Evolutionary conservation across 2,888 invertebrate species (phyloP).

Genomic region (Oscheius sp.): DNA sequence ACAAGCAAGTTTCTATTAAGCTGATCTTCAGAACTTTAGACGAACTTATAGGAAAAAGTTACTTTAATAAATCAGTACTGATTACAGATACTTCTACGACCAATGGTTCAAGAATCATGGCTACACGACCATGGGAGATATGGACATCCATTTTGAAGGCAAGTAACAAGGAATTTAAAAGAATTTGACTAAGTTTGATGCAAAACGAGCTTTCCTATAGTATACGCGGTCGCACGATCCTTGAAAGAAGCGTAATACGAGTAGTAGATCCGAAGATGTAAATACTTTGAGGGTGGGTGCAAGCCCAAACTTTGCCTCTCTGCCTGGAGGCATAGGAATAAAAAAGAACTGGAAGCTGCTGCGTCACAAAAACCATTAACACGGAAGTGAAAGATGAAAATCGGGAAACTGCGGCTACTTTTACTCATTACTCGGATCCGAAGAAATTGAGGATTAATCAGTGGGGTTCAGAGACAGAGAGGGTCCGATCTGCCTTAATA

Average conservation of each 20-base stretch:
- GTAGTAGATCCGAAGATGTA: neutral
- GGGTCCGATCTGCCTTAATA: conserved; percentile 33
- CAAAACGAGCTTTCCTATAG: neutral
- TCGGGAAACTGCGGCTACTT: neutral
- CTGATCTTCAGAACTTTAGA: too few relatives aligned
- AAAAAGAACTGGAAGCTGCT: neutral
- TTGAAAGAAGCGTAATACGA: neutral
- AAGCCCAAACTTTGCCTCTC: neutral
- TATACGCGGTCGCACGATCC: neutral
- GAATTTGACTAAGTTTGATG: too few relatives aligned
- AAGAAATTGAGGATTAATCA: conserved; percentile 6
- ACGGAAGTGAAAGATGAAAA: neutral
- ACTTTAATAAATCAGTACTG: too few relatives aligned
- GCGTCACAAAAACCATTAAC: neutral
- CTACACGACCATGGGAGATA: conserved; percentile 62
- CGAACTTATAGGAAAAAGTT: too few relatives aligned
- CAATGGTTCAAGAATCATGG: conserved; percentile 63
- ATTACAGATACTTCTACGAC: conserved; percentile 52
- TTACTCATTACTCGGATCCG: neutral
- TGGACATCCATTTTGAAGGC: conserved; percentile 71
- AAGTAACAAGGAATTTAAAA: conserved; percentile 9
- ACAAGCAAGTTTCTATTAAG: too few relatives aligned
- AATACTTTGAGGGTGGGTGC: neutral
- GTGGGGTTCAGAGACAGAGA: neutral
- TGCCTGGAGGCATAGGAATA: too few relatives aligned